A percentile compares a stretch with the other conserved stretches of the same genome.
Evolutionary conservation across 1,140 invertebrate genomes (phyloP).

Genomic region (Triops cancriformis): DNA sequence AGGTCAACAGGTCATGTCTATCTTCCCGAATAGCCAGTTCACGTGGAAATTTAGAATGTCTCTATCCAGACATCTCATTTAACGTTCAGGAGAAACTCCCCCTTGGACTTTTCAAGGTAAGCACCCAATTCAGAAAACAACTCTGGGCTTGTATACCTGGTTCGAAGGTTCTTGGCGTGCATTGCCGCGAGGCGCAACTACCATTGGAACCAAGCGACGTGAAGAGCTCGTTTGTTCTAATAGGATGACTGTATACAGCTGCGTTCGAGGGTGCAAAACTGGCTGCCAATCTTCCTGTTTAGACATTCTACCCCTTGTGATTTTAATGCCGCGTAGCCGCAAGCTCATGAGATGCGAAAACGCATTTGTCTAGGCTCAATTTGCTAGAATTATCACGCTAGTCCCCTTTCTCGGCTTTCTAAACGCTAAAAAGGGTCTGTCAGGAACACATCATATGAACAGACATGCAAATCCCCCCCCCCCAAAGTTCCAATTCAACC

Average conservation of each 20-base stretch:
- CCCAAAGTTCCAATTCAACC: background rate
- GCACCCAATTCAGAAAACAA: no score
- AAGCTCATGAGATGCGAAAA: background rate
- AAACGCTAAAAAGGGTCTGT: background rate
- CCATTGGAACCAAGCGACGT: background rate
- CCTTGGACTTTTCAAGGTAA: background rate
- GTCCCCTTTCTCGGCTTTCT: background rate
- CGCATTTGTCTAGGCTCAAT: background rate
- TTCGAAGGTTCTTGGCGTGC: background rate
- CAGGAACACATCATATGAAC: background rate
- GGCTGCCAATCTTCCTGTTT: constrained; percentile 5
- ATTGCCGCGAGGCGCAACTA: background rate
- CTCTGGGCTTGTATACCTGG: background rate
- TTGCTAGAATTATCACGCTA: background rate
- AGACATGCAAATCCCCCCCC: background rate
- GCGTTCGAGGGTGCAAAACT: background rate
- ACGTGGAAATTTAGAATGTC: background rate
- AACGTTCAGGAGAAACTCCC: background rate
- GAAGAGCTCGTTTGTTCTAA: constrained; percentile 7
- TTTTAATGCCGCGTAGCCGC: background rate
- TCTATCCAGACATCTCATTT: constrained; percentile 1
- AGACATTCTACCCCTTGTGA: background rate
- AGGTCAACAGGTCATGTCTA: constrained; percentile 5
- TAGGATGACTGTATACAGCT: background rate
- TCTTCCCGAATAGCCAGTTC: background rate